These are phyloP conservation scores for Chionomys nivalis DNA, from an alignment of 2,113 vertebrate genomes.

Conservation along the genomic window DNA sequence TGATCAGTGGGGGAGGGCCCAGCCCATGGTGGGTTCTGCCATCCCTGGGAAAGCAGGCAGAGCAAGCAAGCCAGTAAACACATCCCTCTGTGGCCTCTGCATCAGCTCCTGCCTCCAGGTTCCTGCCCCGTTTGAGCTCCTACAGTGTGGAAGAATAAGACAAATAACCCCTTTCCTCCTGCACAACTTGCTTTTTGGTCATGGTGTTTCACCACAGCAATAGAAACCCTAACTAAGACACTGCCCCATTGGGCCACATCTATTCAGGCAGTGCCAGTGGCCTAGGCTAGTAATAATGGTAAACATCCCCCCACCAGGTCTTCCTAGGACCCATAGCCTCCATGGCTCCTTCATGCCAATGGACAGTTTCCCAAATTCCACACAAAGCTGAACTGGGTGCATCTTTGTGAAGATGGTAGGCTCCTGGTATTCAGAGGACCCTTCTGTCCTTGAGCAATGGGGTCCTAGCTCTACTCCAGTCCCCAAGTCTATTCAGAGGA, in stretches of 20 bases:
- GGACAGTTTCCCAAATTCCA: neutral
- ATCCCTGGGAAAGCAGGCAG: no score
- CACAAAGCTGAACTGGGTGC: neutral
- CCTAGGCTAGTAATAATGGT: neutral
- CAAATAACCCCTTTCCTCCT: no score
- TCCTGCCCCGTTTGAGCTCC: no score
- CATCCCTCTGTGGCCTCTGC: no score
- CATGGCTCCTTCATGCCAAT: neutral
- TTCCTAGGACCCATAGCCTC: neutral
- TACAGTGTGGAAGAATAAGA: no score
- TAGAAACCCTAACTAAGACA: no score
- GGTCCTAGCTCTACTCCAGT: neutral
- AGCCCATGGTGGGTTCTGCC: no score
- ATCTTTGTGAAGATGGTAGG: neutral
- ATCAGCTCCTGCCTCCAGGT: no score
- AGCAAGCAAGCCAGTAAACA: no score
- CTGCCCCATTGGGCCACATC: neutral
- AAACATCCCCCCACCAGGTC: neutral
- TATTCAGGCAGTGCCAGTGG: neutral
- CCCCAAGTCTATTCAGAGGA: neutral
- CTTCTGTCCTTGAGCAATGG: neutral
- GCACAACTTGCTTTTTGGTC: no score
- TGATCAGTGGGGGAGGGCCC: no score
- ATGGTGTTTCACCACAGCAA: no score
- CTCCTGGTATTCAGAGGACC: neutral